phyloP scores from a whole-genome alignment of 2,888 invertebrate species.

The Eulithis testata region DNA sequence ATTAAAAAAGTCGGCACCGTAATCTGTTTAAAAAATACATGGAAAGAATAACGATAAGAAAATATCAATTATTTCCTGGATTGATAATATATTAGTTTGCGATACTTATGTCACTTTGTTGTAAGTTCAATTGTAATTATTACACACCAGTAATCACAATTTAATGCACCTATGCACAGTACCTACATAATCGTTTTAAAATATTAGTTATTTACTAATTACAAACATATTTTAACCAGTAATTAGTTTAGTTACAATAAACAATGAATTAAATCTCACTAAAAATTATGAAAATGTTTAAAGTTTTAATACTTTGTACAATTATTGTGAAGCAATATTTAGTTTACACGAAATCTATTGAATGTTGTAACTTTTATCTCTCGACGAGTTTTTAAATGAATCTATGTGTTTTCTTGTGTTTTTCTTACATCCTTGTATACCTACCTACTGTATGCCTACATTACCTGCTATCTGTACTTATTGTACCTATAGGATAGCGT shows the following conservation, averaged over 20 bases:
- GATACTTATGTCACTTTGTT: neutral
- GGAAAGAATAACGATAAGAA: neutral
- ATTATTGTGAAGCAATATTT: conserved; percentile 13
- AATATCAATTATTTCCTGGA: neutral
- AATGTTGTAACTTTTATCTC: conserved; percentile 1
- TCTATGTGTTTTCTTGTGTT: neutral
- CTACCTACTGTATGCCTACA: neutral
- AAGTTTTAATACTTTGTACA: conserved; percentile 12
- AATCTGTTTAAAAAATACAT: neutral
- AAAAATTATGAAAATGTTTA: conserved; percentile 4
- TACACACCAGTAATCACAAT: conserved; percentile 8
- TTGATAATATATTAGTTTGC: neutral
- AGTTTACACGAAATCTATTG: conserved; percentile 4
- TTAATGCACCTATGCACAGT: conserved; percentile 11
- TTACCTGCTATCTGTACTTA: too few relatives aligned
- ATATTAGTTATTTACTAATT: neutral
- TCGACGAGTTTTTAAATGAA: neutral
- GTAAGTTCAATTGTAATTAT: conserved; percentile 14
- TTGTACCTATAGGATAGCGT: too few relatives aligned
- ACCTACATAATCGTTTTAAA: neutral
- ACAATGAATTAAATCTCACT: conserved; percentile 4
- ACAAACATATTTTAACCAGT: neutral
- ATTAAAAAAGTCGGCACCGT: too few relatives aligned
- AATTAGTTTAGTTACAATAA: too few relatives aligned
- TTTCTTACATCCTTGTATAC: neutral